A percentile compares a stretch with the other conserved stretches of the same genome.
phyloP scores from a whole-genome alignment of 2,113 vertebrate species.

The Anoplopoma fimbria region DNA sequence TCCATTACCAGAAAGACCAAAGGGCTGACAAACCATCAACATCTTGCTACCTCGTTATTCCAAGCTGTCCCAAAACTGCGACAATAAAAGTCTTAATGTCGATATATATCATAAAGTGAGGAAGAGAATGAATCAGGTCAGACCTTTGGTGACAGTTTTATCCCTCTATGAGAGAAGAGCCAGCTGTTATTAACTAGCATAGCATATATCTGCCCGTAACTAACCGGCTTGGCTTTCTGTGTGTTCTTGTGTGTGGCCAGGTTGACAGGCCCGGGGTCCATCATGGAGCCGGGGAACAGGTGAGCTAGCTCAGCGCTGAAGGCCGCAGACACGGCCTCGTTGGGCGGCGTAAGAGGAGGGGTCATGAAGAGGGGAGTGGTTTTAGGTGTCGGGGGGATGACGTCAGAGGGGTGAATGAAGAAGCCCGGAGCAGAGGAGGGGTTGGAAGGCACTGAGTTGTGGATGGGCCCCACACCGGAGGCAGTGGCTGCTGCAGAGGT shows the following conservation, averaged over 20 bases:
- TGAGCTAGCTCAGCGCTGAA: conserved; percentile 97
- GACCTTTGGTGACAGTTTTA: background rate
- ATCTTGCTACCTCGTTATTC: background rate
- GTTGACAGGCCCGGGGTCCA: conserved; percentile 93
- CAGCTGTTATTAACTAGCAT: background rate
- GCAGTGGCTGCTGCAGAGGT: conserved; percentile 91
- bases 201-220: conserved; percentile 53
- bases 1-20: too few species aligned
- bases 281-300: conserved; percentile 96
- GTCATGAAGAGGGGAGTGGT: conserved; percentile 99
- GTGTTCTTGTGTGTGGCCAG: conserved; percentile 94
- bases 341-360: conserved; percentile 96
- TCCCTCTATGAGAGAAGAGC: background rate
- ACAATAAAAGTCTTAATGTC: background rate
- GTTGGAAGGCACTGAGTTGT: conserved; percentile 97
- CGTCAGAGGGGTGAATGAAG: conserved; percentile 98
- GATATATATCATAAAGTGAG: background rate
- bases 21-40: background rate
- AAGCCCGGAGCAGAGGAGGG: conserved; percentile 93
- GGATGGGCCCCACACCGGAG: conserved; percentile 91
- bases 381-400: conserved; percentile 98
- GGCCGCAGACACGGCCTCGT: conserved; percentile 95
- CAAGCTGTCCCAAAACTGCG: background rate
- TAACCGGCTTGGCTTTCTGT: conserved; percentile 93
- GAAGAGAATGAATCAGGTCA: background rate